A percentile compares a stretch with the other conserved stretches of the same genome.
phyloP scores from a whole-genome alignment of 2,113 vertebrate genomes.

The Cyprinodon variegatus region DNA sequence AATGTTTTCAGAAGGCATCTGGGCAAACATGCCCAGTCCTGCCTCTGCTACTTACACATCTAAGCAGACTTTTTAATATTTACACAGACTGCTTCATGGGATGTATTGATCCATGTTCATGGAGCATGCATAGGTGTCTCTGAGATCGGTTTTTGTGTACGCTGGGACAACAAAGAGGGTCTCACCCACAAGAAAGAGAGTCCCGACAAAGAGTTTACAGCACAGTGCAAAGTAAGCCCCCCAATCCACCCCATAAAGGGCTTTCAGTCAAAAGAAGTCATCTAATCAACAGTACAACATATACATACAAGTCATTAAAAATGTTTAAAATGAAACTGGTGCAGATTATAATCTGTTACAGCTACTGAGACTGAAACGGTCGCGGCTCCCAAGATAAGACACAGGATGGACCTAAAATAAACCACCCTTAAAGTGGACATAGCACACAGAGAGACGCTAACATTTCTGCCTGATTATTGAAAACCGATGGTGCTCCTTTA shows the following conservation, averaged over 20 bases:
- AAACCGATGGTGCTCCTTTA: conserved; percentile 61
- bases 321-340: conserved; percentile 41
- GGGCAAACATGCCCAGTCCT: conserved; percentile 32
- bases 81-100: conserved; percentile 64
- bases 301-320: conserved; percentile 64
- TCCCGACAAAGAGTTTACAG: conserved; percentile 50
- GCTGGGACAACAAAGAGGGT: conserved; percentile 42
- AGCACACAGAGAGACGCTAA: conserved; percentile 65
- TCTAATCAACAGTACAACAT: conserved; percentile 60
- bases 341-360: conserved; percentile 52
- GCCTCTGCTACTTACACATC: conserved; percentile 38
- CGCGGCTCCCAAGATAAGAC: conserved; percentile 53
- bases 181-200: conserved; percentile 28
- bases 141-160: conserved; percentile 57
- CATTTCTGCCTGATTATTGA: conserved; percentile 62
- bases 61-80: conserved; percentile 56
- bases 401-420: conserved; percentile 65
- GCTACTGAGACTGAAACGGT: conserved; percentile 48
- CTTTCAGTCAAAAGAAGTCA: conserved; percentile 34
- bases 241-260: not conserved
- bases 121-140: conserved; percentile 82
- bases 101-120: conserved; percentile 73
- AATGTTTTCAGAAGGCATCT: conserved; percentile 70
- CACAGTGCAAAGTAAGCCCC: conserved; percentile 71
- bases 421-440: conserved; percentile 47